phyloP scores from a whole-genome alignment of 2,113 vertebrate genomes.

The Orthochromis indermauri region DNA sequence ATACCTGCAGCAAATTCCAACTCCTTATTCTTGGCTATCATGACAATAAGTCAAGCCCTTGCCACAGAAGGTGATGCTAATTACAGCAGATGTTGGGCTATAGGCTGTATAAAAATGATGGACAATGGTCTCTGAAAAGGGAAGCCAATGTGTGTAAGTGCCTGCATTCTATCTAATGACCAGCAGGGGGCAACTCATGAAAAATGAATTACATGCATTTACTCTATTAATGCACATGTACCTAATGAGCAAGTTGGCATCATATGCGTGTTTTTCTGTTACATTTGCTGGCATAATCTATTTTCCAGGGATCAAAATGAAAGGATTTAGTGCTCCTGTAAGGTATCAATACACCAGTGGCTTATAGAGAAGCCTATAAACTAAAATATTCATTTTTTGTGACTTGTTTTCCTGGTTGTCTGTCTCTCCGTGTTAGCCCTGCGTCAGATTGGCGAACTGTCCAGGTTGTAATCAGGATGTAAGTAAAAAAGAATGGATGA shows the following conservation, averaged over 20 bases:
- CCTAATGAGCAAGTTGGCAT: background rate
- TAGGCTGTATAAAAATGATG: background rate
- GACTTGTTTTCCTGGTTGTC: background rate
- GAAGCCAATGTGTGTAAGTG: background rate
- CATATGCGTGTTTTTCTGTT: background rate
- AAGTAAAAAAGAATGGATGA: background rate
- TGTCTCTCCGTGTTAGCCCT: background rate
- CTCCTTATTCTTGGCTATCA: background rate
- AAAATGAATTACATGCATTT: background rate
- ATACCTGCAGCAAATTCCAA: background rate
- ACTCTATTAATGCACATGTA: background rate
- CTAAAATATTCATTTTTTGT: background rate
- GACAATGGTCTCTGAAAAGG: background rate
- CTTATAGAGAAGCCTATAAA: background rate
- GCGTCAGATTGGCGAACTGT: accelerated
- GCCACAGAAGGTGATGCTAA: background rate
- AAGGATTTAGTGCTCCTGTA: background rate
- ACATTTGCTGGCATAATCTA: background rate
- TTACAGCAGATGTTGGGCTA: background rate
- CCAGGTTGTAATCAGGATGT: background rate
- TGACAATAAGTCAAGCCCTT: background rate
- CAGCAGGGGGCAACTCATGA: background rate
- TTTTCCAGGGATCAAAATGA: background rate
- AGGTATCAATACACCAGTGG: background rate
- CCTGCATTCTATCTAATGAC: background rate